Base-by-base conservation (phyloP, 2,113 vertebrate genomes). In the Nothobranchius kuhntae region DNA sequence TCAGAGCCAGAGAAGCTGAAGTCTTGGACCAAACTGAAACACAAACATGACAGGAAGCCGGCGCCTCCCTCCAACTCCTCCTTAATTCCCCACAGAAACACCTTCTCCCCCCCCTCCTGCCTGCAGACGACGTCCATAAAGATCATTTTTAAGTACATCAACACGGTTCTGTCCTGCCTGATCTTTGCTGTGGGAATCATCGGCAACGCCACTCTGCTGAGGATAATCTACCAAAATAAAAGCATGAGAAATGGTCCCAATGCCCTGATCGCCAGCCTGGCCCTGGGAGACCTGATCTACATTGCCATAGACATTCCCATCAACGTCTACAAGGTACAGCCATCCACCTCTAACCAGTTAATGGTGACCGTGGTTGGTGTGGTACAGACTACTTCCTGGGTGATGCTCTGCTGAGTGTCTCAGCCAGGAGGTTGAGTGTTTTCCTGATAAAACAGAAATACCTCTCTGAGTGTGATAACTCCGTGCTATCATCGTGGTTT, bases 191-290 rank as follows among this genome's bases (percentile, higher is more conserved):
- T 98, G 78, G 96, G 96, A 44, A 91, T 98, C 91, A 90, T 96
- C 17, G 96, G 96, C 8, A 98, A 98, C 21, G 93, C 91, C 52
- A 95, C 96, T 1, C 91, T 98, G 84, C 93, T 98, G 68, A 92
- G 95, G 93, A 98, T 98, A 85, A 98, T 98, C 89, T 96, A 93
- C 80, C 94, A 95, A 87, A 97, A 98, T 86, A 96, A 96, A 78
- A 95, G 92, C n/a, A 98, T 98, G 96, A 93, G 96, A 89, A 98
- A 96, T 6, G 95, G 96, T 61, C 96, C 96, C 21, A 98, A 98
- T 1, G 94, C 95, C 0, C 91, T 98, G 71, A 98, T 98, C 62
- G 96, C 95, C 86, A 98, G 95, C 48, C 90, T 98, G 69, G 96
- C 96, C 0, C 88, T 98, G 0, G 96, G 96, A 85, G 96, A 98